Evolutionary conservation across 1,140 invertebrate genomes (phyloP), one percentile per base, ranked within the genome.

Genomic region (Ips nitidus): DNA sequence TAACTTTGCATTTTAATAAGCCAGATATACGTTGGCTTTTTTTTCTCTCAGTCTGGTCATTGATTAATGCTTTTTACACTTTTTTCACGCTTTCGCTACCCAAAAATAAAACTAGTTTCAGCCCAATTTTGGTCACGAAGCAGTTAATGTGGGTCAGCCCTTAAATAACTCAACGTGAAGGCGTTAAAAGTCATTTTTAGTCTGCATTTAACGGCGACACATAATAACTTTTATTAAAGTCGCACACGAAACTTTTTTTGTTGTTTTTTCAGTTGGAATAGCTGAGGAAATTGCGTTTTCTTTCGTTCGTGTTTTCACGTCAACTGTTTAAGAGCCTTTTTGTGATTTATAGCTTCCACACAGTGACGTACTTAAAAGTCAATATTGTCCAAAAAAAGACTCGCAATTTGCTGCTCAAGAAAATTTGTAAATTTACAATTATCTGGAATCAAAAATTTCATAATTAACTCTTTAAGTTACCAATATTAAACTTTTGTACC

Each of bases 1-100:
- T 77, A 76, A 77, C 70, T 76, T 66, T 70, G 72, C 64, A 74
- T 77, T 77, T 77, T 75, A 75, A 77, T 76, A 75, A 50, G 66
- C 57, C 38, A 41, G 55, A 39, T 50, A 22, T 22, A 8, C 45
- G 7, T 50, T 50, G 45, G 45, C 22, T 50, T 22, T 50, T 69
- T 69, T 67, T 72, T 73, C 69, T 71, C 72, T 64, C 45, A 50
- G 67, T 74, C 70, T 74, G 69, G 71, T 73, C 67, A 72, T 65
- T 64, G 57, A 60, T 39, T 60, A 38, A 41, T 36, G 41, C 22
- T 22, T 22, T 22, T 22, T 22, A 22, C 22, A 22, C 22, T 22
- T 22, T 22, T 22, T 22, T 22, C 22, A 22, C 22, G 22, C 22
- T 22, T 22, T 22, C 22, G 22, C 22, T 22, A 22, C 22, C 22